Base-by-base conservation (phyloP, 2,888 invertebrate species). In the Allacma fusca region DNA sequence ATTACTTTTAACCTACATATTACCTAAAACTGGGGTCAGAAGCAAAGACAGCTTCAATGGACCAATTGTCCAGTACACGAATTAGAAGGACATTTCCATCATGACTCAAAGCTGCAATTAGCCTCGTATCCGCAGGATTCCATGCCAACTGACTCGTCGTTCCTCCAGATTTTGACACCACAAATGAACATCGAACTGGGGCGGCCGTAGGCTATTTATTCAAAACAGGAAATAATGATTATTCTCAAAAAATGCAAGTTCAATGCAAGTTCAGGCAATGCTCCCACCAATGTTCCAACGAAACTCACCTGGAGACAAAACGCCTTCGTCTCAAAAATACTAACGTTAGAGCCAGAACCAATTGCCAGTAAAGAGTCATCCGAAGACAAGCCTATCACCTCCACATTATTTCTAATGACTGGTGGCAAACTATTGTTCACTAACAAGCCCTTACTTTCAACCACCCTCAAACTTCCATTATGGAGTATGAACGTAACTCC, bases 31-130 rank as follows among this genome's bases (percentile, higher is more conserved):
- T 24, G 1, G 50, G 12, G 29, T 76, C 64, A 2, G 43, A 24
- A 34, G 19, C 59, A 70, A 40, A 24, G 24, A 29, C 40, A 64
- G 64, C 70, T 34, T 76, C 76, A 29, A 76, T 71, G 4, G 62
- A 40, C 76, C 76, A 76, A 43, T 70, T 76, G 34, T 76, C 70
- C 26, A 76, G 62, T 13, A 76, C 29, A 21, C 64, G 28, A 21
- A 76, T 57, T 12, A 69, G 29, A 0, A 70, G 4, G 0, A 76
- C 4, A n/a, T 70, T 43, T 26, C 76, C 76, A 76, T 76, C 76
- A 13, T 62, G 34, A n/a, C 76, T 69, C 2, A 76, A 34, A 43
- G 70, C 76, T 19, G 76, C 70, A 59, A 76, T 76, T 28, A 76
- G 40, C 24, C 34, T 69, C 1, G 40, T 16, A 24, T 76, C 76